Evolutionary conservation across 2,113 vertebrate species (phyloP), one percentile per base, ranked within the genome.

Genomic region (Naja naja): DNA sequence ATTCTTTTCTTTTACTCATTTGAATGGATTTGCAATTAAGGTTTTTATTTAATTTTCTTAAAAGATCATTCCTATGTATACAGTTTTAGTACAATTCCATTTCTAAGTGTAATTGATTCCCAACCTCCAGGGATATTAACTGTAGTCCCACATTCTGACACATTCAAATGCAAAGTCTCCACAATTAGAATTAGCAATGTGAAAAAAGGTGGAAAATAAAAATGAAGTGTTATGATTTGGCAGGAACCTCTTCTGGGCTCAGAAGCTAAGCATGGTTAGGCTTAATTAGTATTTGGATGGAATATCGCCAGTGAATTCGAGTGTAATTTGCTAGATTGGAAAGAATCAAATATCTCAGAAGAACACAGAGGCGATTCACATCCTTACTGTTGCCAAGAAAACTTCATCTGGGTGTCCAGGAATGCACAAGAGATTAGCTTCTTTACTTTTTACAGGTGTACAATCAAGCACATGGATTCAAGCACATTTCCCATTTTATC

Each of bases 11-110:
- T 87, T 95, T 94, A 94, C 92, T 93, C 96, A 93, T 96, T 94
- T 94, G 95, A 96, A 96, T 97, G 93, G 94, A 96, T 97, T 97
- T 97, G 95, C 95, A 97, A 97, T 97, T 97, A 97, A 94, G 92
- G 58, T 43, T 69, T 97, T 97, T 97, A 97, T 97, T 97, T 97
- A 96, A 96, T 97, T 96, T 97, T 94, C 93, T 97, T 97, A 97
- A 97, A 97, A 97, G 94, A 96, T 96, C 96, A 96, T 95, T 97
- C 92, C 89, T 97, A 95, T 96, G 97, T 97, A 92, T 95, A 90
- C 87, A 92, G 95, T 86, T 95, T 94, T 91, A 4, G 53, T 74
- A 2, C 89, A 96, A 96, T 96, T 95, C 90, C 94, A 94, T 97
- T 97, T 95, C 96, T 45, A 95, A 96, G 95, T 93, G 90, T 96